phyloP scores from a whole-genome alignment of 2,113 vertebrate genomes.

The Chroicocephalus ridibundus region DNA sequence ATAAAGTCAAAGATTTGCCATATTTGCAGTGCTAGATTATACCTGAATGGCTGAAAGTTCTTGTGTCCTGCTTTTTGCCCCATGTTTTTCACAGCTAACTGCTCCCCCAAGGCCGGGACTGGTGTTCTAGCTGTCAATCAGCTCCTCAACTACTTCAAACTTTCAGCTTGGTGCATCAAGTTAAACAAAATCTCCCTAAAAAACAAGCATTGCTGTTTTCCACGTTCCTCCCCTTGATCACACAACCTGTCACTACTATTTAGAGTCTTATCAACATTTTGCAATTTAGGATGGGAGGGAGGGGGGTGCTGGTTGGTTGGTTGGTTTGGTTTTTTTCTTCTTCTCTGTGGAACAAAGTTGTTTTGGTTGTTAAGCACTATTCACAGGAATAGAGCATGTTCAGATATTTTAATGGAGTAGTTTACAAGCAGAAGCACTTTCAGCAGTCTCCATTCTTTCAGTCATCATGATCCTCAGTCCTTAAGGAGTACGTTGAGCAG shows the following conservation, averaged over 20 bases:
- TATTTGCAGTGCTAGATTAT: not conserved
- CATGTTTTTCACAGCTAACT: not conserved
- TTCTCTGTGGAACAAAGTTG: not conserved
- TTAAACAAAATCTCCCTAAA: not conserved
- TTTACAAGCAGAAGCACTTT: not conserved
- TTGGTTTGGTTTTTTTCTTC: no score
- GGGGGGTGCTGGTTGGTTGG: rapidly evolving
- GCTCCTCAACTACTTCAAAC: not conserved
- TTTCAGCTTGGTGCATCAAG: not conserved
- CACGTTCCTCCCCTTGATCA: not conserved
- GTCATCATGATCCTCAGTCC: not conserved
- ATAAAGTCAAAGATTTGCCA: not conserved
- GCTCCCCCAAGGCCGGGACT: not conserved
- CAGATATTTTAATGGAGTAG: not conserved
- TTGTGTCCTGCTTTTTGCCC: not conserved
- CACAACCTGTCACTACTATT: no score
- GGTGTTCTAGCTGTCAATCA: not conserved
- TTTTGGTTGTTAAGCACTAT: not conserved
- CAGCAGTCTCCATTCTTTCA: not conserved
- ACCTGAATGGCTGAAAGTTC: not conserved
- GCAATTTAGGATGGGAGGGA: not conserved
- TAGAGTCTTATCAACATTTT: not conserved
- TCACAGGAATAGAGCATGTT: not conserved
- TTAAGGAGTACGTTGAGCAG: not conserved
- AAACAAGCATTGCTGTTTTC: not conserved